phyloP scores from a whole-genome alignment of 2,113 vertebrate genomes.

The Alligator sinensis region DNA sequence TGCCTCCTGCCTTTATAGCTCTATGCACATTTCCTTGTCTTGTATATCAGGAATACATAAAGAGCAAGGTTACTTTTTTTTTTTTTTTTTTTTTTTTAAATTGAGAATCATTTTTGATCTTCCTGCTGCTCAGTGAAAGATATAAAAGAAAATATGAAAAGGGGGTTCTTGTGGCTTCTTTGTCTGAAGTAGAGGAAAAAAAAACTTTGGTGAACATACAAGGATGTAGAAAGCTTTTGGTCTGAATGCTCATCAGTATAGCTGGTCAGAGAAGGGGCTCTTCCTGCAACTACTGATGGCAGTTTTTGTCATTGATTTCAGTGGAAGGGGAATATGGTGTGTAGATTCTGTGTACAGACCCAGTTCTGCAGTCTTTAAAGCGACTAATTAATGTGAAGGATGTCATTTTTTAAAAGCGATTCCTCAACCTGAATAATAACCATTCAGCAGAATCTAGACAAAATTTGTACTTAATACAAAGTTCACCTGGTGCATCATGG shows the following conservation, averaged over 20 bases:
- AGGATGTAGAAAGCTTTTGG: not conserved
- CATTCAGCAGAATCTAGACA: not conserved
- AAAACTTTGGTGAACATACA: not conserved
- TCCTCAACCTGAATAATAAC: not conserved
- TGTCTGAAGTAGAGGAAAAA: not conserved
- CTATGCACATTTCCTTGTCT: slow-evolving; percentile 38
- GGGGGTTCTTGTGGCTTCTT: not conserved
- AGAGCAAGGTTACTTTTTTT: not conserved
- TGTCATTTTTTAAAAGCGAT: not conserved
- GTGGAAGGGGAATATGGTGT: not conserved
- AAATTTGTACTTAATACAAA: not conserved
- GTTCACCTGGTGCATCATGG: not conserved
- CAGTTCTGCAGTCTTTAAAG: not conserved
- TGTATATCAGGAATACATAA: slow-evolving; percentile 31
- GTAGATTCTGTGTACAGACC: not conserved
- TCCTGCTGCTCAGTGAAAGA: slow-evolving; percentile 34
- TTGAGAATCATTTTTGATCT: not conserved
- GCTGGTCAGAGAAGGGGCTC: not conserved
- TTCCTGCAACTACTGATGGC: not conserved
- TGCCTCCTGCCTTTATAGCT: slow-evolving; percentile 33
- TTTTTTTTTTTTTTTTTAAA: slow-evolving; percentile 11
- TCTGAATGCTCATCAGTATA: not conserved
- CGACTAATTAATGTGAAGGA: not conserved
- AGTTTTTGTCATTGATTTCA: not conserved
- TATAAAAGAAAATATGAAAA: not conserved